A percentile compares a stretch with the other conserved stretches of the same genome.
phyloP scores from a whole-genome alignment of 2,113 vertebrate species.

The Oncorhynchus mykiss region DNA sequence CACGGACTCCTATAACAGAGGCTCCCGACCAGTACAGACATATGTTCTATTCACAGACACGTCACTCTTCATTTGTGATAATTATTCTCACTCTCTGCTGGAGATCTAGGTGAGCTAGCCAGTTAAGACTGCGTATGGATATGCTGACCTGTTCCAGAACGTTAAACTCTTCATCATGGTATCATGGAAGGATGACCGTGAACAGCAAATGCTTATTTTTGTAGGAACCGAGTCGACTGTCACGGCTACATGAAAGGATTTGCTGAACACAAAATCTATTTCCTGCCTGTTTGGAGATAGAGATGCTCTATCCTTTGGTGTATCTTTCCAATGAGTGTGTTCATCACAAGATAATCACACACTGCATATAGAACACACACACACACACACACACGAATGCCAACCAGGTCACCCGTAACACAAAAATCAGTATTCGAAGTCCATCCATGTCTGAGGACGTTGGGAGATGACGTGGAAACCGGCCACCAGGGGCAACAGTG shows the following conservation, averaged over 20 bases:
- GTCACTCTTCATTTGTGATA: slow-evolving; percentile 97
- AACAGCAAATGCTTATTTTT: slow-evolving; percentile 11
- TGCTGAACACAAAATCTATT: slow-evolving; percentile 73
- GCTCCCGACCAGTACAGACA: slow-evolving; percentile 77
- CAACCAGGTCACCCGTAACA: too few relatives aligned
- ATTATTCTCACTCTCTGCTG: slow-evolving; percentile 56
- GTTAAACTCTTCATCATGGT: too few relatives aligned
- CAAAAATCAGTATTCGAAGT: too few relatives aligned
- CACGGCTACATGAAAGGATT: slow-evolving; percentile 60
- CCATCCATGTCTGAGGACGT: too few relatives aligned
- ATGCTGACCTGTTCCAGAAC: too few relatives aligned
- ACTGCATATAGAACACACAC: slow-evolving; percentile 11
- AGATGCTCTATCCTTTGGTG: slow-evolving; percentile 70
- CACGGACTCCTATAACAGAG: slow-evolving; percentile 84
- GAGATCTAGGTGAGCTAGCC: too few relatives aligned
- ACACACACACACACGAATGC: slow-evolving; percentile 5
- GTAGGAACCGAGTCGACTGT: slow-evolving; percentile 10
- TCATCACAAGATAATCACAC: background rate
- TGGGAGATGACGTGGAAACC: too few relatives aligned
- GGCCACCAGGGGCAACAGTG: too few relatives aligned
- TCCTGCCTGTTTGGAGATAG: slow-evolving; percentile 75
- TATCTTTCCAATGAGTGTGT: slow-evolving; percentile 23
- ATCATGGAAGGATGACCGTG: too few relatives aligned
- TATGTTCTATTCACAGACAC: slow-evolving; percentile 92
- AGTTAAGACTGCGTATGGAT: too few relatives aligned